Percentiles rank a stretch among this genome's conserved stretches.
phyloP scores from a whole-genome alignment of 2,113 vertebrate genomes.

The Arvicanthis niloticus region DNA sequence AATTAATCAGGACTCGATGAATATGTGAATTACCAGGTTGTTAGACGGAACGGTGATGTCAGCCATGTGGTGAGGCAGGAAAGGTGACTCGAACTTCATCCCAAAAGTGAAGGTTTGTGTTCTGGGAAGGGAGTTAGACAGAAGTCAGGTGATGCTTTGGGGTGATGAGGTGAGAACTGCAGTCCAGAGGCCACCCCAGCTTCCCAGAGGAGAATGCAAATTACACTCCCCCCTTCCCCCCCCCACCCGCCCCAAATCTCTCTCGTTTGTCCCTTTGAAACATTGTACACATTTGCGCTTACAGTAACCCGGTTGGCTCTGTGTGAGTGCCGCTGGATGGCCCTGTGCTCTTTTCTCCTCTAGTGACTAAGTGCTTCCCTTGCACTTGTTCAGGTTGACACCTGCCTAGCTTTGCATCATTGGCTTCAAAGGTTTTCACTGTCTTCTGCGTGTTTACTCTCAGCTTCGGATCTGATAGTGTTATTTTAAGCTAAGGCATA shows the following conservation, averaged over 20 bases:
- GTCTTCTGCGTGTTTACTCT: constrained; percentile 9
- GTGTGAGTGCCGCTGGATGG: background rate
- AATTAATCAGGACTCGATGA: background rate
- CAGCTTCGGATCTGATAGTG: background rate
- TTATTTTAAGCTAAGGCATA: background rate
- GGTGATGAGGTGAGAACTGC: background rate
- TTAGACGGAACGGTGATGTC: background rate
- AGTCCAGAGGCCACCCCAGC: background rate
- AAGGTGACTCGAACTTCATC: background rate
- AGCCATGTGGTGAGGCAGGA: background rate
- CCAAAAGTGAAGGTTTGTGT: background rate
- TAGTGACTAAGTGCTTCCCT: background rate
- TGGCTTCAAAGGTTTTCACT: background rate
- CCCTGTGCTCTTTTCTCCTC: background rate
- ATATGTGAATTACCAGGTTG: background rate
- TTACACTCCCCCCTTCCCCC: background rate
- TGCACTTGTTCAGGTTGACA: background rate
- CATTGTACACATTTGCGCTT: background rate
- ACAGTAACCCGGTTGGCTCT: background rate
- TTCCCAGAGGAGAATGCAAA: constrained; percentile 31
- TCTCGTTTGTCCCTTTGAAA: background rate
- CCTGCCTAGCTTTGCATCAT: background rate
- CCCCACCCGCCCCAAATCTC: background rate
- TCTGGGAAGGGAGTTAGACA: background rate
- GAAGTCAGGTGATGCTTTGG: constrained; percentile 10